Evolutionary conservation across 2,797 vertebrate species (phyloP), one percentile per base, ranked within the genome.

Genomic region (Mormyrops attenuatus): DNA sequence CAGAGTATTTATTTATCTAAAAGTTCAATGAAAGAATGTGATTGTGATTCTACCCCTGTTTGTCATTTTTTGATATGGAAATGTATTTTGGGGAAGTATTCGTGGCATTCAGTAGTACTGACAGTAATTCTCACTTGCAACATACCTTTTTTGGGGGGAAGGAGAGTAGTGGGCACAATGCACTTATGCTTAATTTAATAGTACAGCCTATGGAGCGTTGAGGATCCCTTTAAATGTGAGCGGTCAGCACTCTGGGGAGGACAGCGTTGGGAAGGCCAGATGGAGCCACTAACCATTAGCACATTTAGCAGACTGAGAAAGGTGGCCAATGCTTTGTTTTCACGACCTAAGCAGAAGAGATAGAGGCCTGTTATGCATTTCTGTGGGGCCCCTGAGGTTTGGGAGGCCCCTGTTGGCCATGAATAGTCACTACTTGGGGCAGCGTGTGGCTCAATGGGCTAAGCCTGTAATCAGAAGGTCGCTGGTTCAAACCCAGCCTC

Each of bases 181-280:
- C 49, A 55, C 69, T 86, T 55, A 88, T 26, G 17, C 50, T 88
- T 85, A 88, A 88, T 90, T 87, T 44, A 60, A 4, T 47, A 57
- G 38, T 60, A 85, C 2, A 49, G 44, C 80, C 17, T 44, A 44
- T 80, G 17, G 73, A 44, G 34, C 34, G 3, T 44, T 44, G 15
- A 80, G 34, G 73, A 7, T 17, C 17, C 73, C 38, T 80, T 44
- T n/a, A 80, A 44, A 80, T 2, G 17, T 38, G 2, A 44, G 38
- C 6, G 4, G 11, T 34, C 26, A 73, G 66, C 66, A 34, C 30
- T 69, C 66, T 13, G 22, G 66, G 66, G 26, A 34, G 9, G 22
- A 69, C 26, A 69, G 11, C 2, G 9, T 69, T 26, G 57, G 57
- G 60, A 66, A 11, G 60, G 8, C 9, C 9, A 5, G 34, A 38